Conservation (phyloP, 1,140 invertebrate genomes). For the Agrypnia vestita region DNA sequence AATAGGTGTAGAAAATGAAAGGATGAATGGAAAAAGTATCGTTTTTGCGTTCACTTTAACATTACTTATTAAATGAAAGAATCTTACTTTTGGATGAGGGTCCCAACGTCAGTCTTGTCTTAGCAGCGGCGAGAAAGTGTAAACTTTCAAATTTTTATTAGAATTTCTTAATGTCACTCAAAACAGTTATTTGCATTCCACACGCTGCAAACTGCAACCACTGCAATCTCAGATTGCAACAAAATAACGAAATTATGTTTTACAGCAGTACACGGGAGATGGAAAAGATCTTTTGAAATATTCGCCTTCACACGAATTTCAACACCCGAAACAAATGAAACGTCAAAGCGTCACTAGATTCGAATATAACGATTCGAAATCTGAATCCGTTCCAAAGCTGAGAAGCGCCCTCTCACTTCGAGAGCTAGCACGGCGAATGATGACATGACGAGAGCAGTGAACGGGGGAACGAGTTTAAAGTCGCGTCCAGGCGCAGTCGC, state of each 20-base stretch:
- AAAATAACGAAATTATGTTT: neutral
- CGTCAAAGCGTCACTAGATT: slow-evolving; percentile 13
- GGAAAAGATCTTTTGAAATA: neutral
- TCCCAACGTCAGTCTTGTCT: neutral
- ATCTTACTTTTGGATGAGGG: slow-evolving; percentile 14
- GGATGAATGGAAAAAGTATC: no score
- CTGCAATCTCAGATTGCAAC: neutral
- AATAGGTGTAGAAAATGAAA: no score
- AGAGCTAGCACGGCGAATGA: slow-evolving; percentile 19
- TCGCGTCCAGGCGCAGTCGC: neutral
- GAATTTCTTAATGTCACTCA: slow-evolving; percentile 10
- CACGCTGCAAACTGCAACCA: neutral
- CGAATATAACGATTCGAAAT: slow-evolving; percentile 24
- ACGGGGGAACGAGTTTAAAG: slow-evolving; percentile 24
- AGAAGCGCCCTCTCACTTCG: neutral
- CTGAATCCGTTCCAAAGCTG: neutral
- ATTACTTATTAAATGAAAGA: neutral
- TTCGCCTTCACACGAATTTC: neutral
- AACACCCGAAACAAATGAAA: slow-evolving; percentile 17
- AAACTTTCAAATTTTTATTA: slow-evolving; percentile 22
- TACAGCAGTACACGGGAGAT: neutral
- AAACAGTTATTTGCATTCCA: slow-evolving; percentile 18
- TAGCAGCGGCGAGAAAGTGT: neutral
- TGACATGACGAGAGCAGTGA: slow-evolving; percentile 39
- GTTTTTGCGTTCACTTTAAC: no score